Conservation (phyloP, 2,797 vertebrate species). For the Avahi laniger region DNA sequence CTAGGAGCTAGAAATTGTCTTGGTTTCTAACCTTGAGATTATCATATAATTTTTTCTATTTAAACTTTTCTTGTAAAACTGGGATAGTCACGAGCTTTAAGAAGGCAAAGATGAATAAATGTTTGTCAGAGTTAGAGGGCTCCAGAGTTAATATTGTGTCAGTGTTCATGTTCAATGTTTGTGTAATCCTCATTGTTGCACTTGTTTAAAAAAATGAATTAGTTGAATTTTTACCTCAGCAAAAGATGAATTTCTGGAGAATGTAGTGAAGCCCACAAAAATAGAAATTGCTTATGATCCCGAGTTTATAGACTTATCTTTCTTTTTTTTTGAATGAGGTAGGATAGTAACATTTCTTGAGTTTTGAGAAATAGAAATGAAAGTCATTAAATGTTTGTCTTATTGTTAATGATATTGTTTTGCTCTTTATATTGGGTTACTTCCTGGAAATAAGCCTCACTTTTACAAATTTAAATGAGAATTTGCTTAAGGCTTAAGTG, state of each 20-base stretch:
- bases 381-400: background rate
- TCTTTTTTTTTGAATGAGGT: background rate
- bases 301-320: background rate
- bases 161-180: slow-evolving; percentile 2
- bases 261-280: slow-evolving; percentile 6
- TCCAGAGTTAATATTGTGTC: slow-evolving; percentile 12
- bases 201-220: background rate
- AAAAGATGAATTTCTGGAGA: slow-evolving; percentile 39
- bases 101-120: slow-evolving; percentile 1
- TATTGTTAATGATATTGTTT: slow-evolving; percentile 2
- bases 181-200: background rate
- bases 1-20: background rate
- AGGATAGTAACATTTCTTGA: slow-evolving; percentile 21
- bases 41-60: slow-evolving; percentile 11
- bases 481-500: slow-evolving; percentile 42
- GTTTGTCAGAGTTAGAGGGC: background rate
- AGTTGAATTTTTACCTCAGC: slow-evolving; percentile 27
- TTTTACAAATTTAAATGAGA: slow-evolving; percentile 32
- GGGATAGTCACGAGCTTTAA: background rate
- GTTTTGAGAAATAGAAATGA: slow-evolving; percentile 30
- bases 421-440: background rate
- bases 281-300: background rate
- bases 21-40: slow-evolving; percentile 38
- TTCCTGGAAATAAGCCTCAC: background rate
- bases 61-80: slow-evolving; percentile 38